Base-by-base conservation (phyloP, 1,140 invertebrate species). In the Leptopilina boulardi region DNA sequence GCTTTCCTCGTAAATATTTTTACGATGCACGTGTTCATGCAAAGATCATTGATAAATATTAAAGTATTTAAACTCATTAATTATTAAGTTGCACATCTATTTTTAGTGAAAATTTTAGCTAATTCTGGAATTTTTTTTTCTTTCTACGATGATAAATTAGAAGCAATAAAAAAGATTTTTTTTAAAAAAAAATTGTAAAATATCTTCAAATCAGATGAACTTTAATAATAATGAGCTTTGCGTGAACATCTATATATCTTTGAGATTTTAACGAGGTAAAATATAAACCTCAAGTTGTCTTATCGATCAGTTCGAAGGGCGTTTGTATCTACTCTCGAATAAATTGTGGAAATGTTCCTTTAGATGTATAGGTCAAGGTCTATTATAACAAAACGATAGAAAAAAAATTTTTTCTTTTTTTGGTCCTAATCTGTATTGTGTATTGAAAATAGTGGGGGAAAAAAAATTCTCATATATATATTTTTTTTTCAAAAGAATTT, bases 361-460 rank as follows among this genome's bases (percentile, higher is more conserved):
- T 51, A 38, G 23, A 71, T 51, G 5, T 51, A 51, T n/a, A 23
- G 74, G 74, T 71, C 74, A 75, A 71, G 74, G 74, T 51, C 59
- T 54, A 47, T 15, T 15, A 18, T 5, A 70, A n/a, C n/a, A 26
- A 75, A 59, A 66, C 56, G 73, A 66, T 44, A 54, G 34, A 42
- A 54, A 19, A 30, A n/a, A 74, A 73, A 30, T 30, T 30, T 30
- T 30, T 30, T 30, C 5, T 30, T 2, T 30, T 30, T 38, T 38
- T 71, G 70, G 73, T 47, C 76, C 72, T 54, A 71, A 73, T 77
- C 54, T 74, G n/a, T n/a, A n/a, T n/a, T n/a, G n/a, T n/a, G n/a
- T n/a, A n/a, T n/a, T n/a, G n/a, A n/a, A n/a, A n/a, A n/a, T n/a
- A n/a, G n/a, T n/a, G n/a, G n/a, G n/a, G n/a, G n/a, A n/a, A n/a